These are phyloP conservation scores for Steinernema carpocapsae DNA, from an alignment of 2,888 invertebrate species.

Conservation along the genomic window DNA sequence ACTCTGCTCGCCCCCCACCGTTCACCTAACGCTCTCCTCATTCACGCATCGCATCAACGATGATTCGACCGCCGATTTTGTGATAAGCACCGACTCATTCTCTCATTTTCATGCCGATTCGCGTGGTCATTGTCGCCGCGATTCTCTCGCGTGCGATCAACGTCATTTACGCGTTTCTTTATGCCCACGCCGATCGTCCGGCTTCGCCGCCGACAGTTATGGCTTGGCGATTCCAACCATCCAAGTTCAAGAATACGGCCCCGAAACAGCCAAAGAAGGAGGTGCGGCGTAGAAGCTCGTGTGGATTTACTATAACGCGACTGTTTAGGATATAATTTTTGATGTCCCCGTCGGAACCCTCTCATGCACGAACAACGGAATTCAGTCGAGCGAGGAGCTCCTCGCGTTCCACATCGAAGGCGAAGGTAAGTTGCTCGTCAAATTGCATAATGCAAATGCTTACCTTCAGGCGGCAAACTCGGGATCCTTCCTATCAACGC, in stretches of 20 bases:
- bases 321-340: constrained; percentile 76
- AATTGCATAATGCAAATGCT: background rate
- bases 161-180: constrained; percentile 5
- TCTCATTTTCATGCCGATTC: background rate
- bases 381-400: constrained; percentile 87
- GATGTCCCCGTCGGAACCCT: constrained; percentile 90
- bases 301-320: background rate
- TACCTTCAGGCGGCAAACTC: constrained; percentile 79
- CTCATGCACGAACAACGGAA: constrained; percentile 92
- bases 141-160: background rate
- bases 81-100: constrained; percentile 33
- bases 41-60: background rate
- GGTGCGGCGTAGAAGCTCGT: constrained; percentile 59
- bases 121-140: background rate
- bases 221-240: constrained; percentile 84
- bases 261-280: constrained; percentile 94
- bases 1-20: background rate
- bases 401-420: constrained; percentile 95
- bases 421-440: constrained; percentile 74
- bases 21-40: background rate
- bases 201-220: constrained; percentile 49
- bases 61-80: background rate
- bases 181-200: background rate
- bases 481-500: constrained; percentile 86
- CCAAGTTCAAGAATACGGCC: constrained; percentile 96